phyloP scores from a whole-genome alignment of 2,888 invertebrate species.

The Phyllotreta striolata region DNA sequence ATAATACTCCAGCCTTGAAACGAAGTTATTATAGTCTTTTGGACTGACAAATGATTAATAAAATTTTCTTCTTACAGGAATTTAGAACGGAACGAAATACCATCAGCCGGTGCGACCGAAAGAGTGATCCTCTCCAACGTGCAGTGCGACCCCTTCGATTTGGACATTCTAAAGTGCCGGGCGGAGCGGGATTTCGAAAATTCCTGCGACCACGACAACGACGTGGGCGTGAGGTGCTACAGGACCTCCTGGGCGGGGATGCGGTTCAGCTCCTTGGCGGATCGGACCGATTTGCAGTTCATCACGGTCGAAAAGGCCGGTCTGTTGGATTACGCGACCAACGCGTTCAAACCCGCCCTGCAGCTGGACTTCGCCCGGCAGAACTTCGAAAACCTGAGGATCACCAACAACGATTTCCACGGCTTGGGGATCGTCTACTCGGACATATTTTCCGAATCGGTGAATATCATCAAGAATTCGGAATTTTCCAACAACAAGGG shows the following conservation, averaged over 20 bases:
- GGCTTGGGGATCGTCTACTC: constrained; percentile 95
- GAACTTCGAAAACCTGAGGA: constrained; percentile 80
- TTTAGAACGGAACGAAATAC: constrained; percentile 82
- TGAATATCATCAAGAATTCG: constrained; percentile 83
- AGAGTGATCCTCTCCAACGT: constrained; percentile 86
- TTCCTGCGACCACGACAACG: constrained; percentile 85
- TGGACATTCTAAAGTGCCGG: constrained; percentile 87
- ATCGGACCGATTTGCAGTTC: constrained; percentile 86
- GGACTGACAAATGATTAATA: not conserved
- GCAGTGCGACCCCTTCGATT: constrained; percentile 88
- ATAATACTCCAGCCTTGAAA: too few relatives aligned
- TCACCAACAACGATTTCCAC: constrained; percentile 88
- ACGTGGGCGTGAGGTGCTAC: constrained; percentile 89
- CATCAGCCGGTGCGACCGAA: constrained; percentile 78
- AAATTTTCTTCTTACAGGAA: constrained; percentile 55
- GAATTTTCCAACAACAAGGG: constrained; percentile 86
- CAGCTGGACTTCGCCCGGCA: constrained; percentile 88
- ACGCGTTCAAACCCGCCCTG: constrained; percentile 85
- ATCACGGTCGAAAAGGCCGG: constrained; percentile 92
- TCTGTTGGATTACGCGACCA: constrained; percentile 89
- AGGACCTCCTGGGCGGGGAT: constrained; percentile 95
- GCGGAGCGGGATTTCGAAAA: constrained; percentile 88
- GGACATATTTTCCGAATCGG: constrained; percentile 87
- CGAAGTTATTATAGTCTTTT: too few relatives aligned
- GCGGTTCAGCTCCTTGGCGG: constrained; percentile 87